Evolutionary conservation across 2,113 vertebrate genomes (phyloP).

Genomic region (Regulus satrapa): DNA sequence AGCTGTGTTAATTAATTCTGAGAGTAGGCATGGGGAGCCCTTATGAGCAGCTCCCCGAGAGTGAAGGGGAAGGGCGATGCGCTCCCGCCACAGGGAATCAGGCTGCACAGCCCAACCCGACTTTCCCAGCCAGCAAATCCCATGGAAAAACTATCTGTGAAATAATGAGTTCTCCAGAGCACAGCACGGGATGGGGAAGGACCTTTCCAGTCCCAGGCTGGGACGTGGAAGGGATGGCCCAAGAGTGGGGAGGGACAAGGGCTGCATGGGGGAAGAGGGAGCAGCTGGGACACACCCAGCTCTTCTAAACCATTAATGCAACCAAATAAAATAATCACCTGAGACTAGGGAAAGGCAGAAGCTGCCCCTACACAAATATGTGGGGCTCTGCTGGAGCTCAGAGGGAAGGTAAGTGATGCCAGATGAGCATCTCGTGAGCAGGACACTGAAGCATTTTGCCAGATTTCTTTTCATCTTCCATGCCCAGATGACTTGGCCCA

Average conservation of each 20-base stretch:
- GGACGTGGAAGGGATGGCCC: not conserved
- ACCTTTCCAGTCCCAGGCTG: not conserved
- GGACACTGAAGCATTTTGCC: not conserved
- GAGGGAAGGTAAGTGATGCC: not conserved
- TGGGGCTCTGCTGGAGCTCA: not conserved
- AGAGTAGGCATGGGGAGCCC: not conserved
- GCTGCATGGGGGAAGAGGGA: rapidly evolving
- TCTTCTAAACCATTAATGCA: not conserved
- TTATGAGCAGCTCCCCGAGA: not conserved
- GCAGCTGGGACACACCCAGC: not conserved
- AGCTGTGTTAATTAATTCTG: not conserved
- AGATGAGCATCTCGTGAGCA: not conserved
- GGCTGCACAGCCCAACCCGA: not conserved
- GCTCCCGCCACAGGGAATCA: not conserved
- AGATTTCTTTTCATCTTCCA: not conserved
- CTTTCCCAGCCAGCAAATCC: not conserved
- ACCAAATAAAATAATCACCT: not conserved
- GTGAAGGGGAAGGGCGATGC: rapidly evolving
- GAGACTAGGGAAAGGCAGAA: not conserved
- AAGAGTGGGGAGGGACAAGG: not conserved
- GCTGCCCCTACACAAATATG: not conserved
- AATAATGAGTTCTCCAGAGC: slow-evolving; percentile 44
- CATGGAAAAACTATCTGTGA: not conserved
- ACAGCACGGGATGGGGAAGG: not conserved
- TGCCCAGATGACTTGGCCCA: not conserved